Evolutionary conservation across 2,888 invertebrate genomes (phyloP), one percentile per base, ranked within the genome.

Genomic region (Watsonalla binaria): DNA sequence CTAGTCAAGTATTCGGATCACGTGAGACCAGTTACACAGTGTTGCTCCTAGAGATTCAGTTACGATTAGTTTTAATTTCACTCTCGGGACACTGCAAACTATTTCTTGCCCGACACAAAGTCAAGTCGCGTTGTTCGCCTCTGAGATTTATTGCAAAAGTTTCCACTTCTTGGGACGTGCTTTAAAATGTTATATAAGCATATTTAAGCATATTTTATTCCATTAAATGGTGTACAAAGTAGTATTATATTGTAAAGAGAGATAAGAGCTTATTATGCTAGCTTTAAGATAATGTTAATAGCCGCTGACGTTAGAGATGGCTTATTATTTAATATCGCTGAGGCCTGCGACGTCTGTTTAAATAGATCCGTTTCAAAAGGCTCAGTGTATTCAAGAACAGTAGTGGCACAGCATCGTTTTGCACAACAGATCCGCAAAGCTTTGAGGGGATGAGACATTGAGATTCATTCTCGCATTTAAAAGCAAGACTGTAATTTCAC

Each of bases 401-500:
- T 60, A 58, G 54, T 57, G 62, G 63, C 66, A 69, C 69, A 67
- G 70, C 66, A 70, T 65, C 69, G 68, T 74, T 74, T 77, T 74
- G 70, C 77, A 77, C 76, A 75, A 70, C 74, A 68, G 74, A 75
- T 73, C 73, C 73, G 82, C 80, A 82, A 83, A 83, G 86, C 87
- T 87, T 86, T 87, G 87, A 87, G 80, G 80, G 82, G 79, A 84
- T 76, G 86, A 85, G 87, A 86, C 88, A 84, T 81, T 81, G 86
- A 82, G 82, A 87, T 86, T 89, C 89, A 88, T 86, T 85, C 86
- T 76, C 84, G 85, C 86, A 85, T 86, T 89, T 89, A 86, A 89
- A 90, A 90, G 87, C 84, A 84, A 85, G 86, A 82, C 83, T 86
- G 85, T 88, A 89, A 90, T 90, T 88, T 88, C 76, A 78, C 84